These are phyloP conservation scores for Perca schrenkii DNA, from an alignment of 2,113 vertebrate species.

Conservation along the genomic window DNA sequence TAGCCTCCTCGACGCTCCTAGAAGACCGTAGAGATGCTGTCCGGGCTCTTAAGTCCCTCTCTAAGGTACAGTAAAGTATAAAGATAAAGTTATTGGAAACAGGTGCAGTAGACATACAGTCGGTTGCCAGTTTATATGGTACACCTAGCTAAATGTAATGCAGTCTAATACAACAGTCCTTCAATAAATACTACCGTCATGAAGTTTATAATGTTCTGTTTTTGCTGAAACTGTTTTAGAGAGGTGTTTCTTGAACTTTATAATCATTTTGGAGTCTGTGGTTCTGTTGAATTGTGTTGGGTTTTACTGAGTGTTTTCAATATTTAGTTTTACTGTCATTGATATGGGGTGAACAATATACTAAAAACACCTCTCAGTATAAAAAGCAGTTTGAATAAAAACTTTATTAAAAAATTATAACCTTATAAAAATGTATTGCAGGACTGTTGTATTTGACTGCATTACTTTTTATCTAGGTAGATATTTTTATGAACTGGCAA, in stretches of 20 bases:
- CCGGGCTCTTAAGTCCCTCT: constrained; percentile 94
- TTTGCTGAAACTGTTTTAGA: background rate
- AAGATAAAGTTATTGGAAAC: background rate
- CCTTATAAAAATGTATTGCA: background rate
- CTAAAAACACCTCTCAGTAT: background rate
- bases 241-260: background rate
- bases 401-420: background rate
- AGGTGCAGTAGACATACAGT: background rate
- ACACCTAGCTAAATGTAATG: background rate
- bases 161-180: background rate
- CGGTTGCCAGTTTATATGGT: background rate
- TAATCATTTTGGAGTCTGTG: background rate
- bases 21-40: constrained; percentile 97
- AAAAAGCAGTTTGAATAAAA: background rate
- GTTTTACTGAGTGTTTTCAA: background rate
- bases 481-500: background rate
- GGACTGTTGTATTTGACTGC: background rate
- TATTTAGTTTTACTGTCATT: background rate
- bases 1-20: constrained; percentile 95
- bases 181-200: background rate
- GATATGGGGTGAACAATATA: background rate
- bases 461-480: background rate
- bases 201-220: background rate
- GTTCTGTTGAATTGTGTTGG: background rate
- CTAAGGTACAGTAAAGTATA: constrained; percentile 80